Evolutionary conservation across 2,113 vertebrate genomes (phyloP).

Genomic region (Xenus cinereus): DNA sequence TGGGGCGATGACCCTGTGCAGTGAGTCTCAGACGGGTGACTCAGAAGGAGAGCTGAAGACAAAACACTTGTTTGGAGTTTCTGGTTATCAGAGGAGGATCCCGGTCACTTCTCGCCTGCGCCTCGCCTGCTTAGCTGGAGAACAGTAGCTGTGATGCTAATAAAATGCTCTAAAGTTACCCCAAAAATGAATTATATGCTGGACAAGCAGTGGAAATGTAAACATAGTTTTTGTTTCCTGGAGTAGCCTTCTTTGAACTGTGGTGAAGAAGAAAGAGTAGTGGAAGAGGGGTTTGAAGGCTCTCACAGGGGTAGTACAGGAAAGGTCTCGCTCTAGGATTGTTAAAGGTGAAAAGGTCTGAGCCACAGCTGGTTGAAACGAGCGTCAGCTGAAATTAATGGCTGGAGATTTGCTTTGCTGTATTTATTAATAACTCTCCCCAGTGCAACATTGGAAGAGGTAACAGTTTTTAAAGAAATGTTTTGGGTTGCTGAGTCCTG

Average conservation of each 20-base stretch:
- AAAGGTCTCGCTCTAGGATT: neutral
- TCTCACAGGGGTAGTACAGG: neutral
- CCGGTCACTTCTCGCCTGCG: rapidly evolving
- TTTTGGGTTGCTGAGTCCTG: neutral
- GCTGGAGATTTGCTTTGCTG: neutral
- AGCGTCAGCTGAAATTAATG: neutral
- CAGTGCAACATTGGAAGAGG: neutral
- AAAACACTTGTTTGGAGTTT: constrained; percentile 1
- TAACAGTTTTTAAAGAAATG: neutral
- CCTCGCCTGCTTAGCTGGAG: neutral
- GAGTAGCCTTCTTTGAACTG: neutral
- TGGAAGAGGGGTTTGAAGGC: neutral
- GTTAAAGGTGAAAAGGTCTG: neutral
- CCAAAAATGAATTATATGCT: neutral
- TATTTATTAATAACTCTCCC: neutral
- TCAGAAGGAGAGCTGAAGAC: constrained; percentile 37
- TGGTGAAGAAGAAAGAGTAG: neutral
- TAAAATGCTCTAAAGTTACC: neutral
- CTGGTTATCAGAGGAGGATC: neutral
- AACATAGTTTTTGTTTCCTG: neutral
- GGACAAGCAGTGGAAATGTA: neutral
- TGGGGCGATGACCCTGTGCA: neutral
- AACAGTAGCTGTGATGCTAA: neutral
- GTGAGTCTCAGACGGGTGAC: constrained; percentile 1
- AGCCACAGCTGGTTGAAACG: neutral